These are phyloP conservation scores for Aphelenchoides bicaudatus DNA, from an alignment of 2,888 invertebrate genomes.

Conservation along the genomic window DNA sequence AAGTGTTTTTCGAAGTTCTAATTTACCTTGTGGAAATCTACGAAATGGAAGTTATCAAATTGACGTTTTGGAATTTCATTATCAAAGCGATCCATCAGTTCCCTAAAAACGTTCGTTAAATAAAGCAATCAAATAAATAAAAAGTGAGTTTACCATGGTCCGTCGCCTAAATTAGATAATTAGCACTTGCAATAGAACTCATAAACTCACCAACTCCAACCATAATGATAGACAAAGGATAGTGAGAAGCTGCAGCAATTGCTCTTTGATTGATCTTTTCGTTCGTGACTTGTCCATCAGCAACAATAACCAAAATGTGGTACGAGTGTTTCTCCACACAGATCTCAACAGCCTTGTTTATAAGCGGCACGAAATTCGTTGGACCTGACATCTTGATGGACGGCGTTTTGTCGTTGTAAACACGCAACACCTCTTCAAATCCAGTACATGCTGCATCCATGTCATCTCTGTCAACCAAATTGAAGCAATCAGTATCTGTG, in stretches of 20 bases:
- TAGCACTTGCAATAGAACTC: too few species aligned
- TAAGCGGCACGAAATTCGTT: conserved; percentile 65
- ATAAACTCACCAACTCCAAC: conserved; percentile 29
- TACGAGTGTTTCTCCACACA: conserved; percentile 62
- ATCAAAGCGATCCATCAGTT: conserved; percentile 65
- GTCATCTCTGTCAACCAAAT: conserved; percentile 54
- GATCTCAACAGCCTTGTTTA: conserved; percentile 63
- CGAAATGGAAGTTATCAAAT: conserved; percentile 67
- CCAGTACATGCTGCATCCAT: conserved; percentile 61
- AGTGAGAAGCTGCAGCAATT: conserved; percentile 64
- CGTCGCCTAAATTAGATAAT: conserved; percentile 66
- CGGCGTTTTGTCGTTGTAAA: conserved; percentile 63
- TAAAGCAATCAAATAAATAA: not conserved
- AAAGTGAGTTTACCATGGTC: conserved; percentile 62
- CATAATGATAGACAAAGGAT: conserved; percentile 65
- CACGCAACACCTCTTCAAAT: conserved; percentile 62
- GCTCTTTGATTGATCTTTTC: conserved; percentile 63
- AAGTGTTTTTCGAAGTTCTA: not conserved
- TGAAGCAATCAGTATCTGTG: conserved; percentile 51
- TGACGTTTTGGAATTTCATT: conserved; percentile 63
- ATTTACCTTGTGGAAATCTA: conserved; percentile 63
- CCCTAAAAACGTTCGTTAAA: not conserved
- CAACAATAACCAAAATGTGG: conserved; percentile 65
- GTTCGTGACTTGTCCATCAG: conserved; percentile 65
- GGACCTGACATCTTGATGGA: conserved; percentile 64